phyloP scores from a whole-genome alignment of 2,797 vertebrate genomes.

The Nannoperca australis region DNA sequence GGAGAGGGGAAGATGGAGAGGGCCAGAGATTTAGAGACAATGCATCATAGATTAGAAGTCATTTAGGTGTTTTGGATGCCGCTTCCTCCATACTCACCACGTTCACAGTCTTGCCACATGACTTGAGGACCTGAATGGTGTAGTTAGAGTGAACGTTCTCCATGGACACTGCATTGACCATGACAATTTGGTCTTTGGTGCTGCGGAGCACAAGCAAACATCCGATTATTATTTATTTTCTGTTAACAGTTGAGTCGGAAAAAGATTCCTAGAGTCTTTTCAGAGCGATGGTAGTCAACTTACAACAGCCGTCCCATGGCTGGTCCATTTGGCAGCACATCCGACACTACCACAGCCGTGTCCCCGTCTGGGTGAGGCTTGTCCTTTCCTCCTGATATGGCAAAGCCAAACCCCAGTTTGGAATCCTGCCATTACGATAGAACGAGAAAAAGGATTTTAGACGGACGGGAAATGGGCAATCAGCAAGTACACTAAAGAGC shows the following conservation, averaged over 20 bases:
- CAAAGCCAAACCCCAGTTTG: slow-evolving; percentile 94
- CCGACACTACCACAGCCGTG: slow-evolving; percentile 89
- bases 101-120: slow-evolving; percentile 89
- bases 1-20: neutral
- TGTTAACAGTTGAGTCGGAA: neutral
- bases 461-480: neutral
- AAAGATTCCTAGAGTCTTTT: too few relatives aligned
- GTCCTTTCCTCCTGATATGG: slow-evolving; percentile 92
- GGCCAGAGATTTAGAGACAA: neutral
- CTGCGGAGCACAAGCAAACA: slow-evolving; percentile 75
- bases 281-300: slow-evolving; percentile 68
- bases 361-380: slow-evolving; percentile 84
- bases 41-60: neutral
- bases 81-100: slow-evolving; percentile 86
- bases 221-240: neutral
- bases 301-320: slow-evolving; percentile 92
- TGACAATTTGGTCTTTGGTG: slow-evolving; percentile 92
- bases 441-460: neutral
- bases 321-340: slow-evolving; percentile 91
- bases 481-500: neutral
- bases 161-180: slow-evolving; percentile 96
- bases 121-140: slow-evolving; percentile 93
- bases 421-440: slow-evolving; percentile 84
- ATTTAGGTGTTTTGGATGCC: neutral
- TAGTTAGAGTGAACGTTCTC: slow-evolving; percentile 89